Evolutionary conservation across 2,113 vertebrate species (phyloP), one percentile per base, ranked within the genome.

Genomic region (Microcebus lehilahytsara): DNA sequence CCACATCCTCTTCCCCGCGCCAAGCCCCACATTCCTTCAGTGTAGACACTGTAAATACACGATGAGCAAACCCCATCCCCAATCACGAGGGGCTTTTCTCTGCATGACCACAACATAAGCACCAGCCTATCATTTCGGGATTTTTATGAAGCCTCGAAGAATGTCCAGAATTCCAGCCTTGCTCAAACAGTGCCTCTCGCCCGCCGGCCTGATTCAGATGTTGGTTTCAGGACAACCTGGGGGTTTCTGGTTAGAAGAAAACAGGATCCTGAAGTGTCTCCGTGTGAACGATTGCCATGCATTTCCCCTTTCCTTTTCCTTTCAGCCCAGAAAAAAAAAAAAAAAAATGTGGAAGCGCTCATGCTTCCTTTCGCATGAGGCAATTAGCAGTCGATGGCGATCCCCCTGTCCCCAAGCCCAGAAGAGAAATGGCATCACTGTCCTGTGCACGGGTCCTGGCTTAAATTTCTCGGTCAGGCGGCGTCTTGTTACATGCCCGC

Each of bases 141-240:
- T 92, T 97, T 97, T 96, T 97, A 95, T 23, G 77, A 87, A 85
- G 71, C 42, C 95, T 86, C 13, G 13, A 95, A 96, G 94, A 97
- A 96, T 69, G 66, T 72, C 96, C 97, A 95, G 62, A 96, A 98
- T 98, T 92, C 34, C 89, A 72, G 58, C 84, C 81, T 90, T 98
- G 46, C 80, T 95, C 91, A 95, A 88, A 93, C 1, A 0, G 51
- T 30, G 84, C 89, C 53, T 79, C 66, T 77, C 62, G 25, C 95
- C 60, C 25, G 23, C 77, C 10, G 13, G 71, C 32, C 2, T 80
- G 67, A 89, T 85, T 89, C 27, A 91, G 72, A 92, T 79, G 80
- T 0, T 1, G 84, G 80, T 72, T 85, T 78, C 49, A 78, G 58
- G 79, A 62, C 74, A 86, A 91, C 90, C 88, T 90, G 34, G 62